phyloP scores from a whole-genome alignment of 2,888 invertebrate genomes.

The Eustalomyia histrio region DNA sequence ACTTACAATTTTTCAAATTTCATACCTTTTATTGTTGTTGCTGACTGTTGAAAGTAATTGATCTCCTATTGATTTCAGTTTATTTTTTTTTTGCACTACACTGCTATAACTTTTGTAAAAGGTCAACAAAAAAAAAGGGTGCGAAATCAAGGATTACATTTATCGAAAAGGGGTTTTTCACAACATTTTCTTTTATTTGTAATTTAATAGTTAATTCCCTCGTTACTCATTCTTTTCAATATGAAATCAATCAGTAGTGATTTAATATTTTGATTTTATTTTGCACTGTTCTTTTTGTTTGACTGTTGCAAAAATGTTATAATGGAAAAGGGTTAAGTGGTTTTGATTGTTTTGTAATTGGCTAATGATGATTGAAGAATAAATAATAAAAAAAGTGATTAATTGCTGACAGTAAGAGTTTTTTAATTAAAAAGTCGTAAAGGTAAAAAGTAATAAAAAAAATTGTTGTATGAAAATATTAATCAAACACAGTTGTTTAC shows the following conservation, averaged over 20 bases:
- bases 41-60: slow-evolving; percentile 48
- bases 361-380: slow-evolving; percentile 13
- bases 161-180: not conserved
- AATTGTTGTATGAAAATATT: no score
- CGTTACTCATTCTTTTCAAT: not conserved
- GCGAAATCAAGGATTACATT: not conserved
- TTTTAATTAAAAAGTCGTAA: not conserved
- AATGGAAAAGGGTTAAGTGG: slow-evolving; percentile 31
- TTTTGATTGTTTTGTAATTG: slow-evolving; percentile 25
- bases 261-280: not conserved
- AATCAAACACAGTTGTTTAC: no score
- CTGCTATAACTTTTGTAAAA: slow-evolving; percentile 47
- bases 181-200: not conserved
- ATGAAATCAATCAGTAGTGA: slow-evolving; percentile 6
- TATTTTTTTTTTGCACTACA: slow-evolving; percentile 10
- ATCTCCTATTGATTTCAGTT: slow-evolving; percentile 62
- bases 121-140: slow-evolving; percentile 35
- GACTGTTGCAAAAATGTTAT: slow-evolving; percentile 2
- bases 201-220: not conserved
- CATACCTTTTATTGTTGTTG: not conserved
- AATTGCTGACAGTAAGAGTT: slow-evolving; percentile 12
- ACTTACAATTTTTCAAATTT: not conserved
- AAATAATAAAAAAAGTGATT: slow-evolving; percentile 14
- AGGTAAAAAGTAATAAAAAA: not conserved
- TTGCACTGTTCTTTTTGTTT: not conserved